Evolutionary conservation across 1,140 invertebrate genomes (phyloP), one percentile per base, ranked within the genome.

Genomic region (Papilio machaon): DNA sequence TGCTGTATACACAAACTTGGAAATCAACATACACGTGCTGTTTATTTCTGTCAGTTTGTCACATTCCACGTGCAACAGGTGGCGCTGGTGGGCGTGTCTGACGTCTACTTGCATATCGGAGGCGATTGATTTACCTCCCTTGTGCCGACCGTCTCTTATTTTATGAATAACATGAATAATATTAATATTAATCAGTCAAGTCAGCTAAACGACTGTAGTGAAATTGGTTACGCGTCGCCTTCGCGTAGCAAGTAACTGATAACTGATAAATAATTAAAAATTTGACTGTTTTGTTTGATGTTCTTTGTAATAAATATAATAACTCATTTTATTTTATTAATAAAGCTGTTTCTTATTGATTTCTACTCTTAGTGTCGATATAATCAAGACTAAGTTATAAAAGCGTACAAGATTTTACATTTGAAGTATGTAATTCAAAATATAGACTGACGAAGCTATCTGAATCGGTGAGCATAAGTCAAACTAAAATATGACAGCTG

Each of bases 91-190:
- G 54, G 77, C 38, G 77, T 49, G 58, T 30, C 58, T n/a, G 30
- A 60, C 54, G 76, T 79, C 47, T 58, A 23, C 35, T 79, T 79
- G 77, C 60, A 64, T 64, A 79, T 79, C 60, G 77, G 17, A 79
- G 60, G 35, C 60, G 38, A 23, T 64, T 43, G 77, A 79, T 79
- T 79, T 79, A 79, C 43, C 43, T 67, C 54, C 35, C 76, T 79
- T 46, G 77, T 67, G 43, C 35, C 38, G 17, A 47, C 49, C 58
- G 54, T 23, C 19, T 54, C 75, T 52, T 58, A 79, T 79, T 79
- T 67, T 79, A 67, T 47, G 77, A 79, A 78, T 78, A 78, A 78
- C 52, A 78, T 78, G 76, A 58, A 79, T 78, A 78, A 60, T 78
- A 78, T 78, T 60, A 78, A 78, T 79, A 79, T 67, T 79, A 46